Conservation (phyloP, 2,113 vertebrate species). For the Mirounga angustirostris region DNA sequence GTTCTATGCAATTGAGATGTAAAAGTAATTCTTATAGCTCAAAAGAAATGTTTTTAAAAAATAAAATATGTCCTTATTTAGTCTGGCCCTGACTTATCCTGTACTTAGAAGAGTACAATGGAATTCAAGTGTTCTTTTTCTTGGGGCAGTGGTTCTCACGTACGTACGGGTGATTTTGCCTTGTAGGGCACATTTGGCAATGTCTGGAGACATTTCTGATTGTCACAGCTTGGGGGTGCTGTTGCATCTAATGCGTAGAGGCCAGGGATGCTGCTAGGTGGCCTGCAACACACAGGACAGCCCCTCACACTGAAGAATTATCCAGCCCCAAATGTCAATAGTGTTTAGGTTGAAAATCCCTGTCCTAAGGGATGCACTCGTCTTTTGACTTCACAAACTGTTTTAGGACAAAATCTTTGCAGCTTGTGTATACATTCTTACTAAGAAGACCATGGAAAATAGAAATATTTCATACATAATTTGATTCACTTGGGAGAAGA, state of each 20-base stretch:
- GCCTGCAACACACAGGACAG: neutral
- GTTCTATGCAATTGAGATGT: neutral
- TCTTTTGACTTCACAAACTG: neutral
- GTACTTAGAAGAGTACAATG: neutral
- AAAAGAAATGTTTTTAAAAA: constrained; percentile 21
- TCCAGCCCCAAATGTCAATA: neutral
- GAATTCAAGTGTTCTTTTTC: neutral
- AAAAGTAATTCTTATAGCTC: neutral
- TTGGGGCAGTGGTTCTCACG: neutral
- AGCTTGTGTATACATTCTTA: neutral
- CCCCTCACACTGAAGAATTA: neutral
- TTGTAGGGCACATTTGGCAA: neutral
- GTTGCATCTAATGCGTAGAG: neutral
- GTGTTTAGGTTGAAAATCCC: neutral
- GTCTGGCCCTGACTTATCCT: neutral
- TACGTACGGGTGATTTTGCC: neutral
- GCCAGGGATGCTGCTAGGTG: neutral
- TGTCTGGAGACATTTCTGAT: neutral
- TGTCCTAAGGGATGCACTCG: neutral
- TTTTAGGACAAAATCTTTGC: neutral
- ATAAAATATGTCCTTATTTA: neutral
- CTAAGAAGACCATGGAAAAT: neutral
- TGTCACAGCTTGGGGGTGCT: neutral
- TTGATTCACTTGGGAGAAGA: constrained; percentile 5
- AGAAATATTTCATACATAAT: neutral